Conservation (phyloP, 2,888 invertebrate genomes). For the Melanargia galathea region DNA sequence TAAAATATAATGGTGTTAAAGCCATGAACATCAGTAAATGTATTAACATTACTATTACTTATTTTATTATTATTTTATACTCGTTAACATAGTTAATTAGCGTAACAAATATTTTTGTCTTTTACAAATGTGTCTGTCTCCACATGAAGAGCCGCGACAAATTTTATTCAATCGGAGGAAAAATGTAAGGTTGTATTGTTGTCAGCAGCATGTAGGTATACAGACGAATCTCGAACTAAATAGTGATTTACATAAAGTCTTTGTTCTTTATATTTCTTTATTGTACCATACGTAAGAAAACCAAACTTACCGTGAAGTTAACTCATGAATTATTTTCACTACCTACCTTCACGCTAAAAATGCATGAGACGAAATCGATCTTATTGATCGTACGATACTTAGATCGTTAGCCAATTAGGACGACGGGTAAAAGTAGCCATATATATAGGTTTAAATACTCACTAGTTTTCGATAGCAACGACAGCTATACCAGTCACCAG, state of each 20-base stretch:
- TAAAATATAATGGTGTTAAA: too few relatives aligned
- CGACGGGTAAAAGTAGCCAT: too few relatives aligned
- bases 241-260: slow-evolving; percentile 11
- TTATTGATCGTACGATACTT: too few relatives aligned
- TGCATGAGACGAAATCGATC: too few relatives aligned
- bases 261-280: slow-evolving; percentile 5
- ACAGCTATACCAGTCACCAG: slow-evolving; percentile 93
- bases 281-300: not conserved
- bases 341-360: too few relatives aligned
- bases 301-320: not conserved
- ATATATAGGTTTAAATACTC: slow-evolving; percentile 59
- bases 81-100: not conserved
- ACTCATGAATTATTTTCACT: too few relatives aligned
- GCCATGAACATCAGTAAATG: not conserved
- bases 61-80: not conserved
- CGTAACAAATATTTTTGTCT: not conserved
- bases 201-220: not conserved
- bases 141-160: too few relatives aligned
- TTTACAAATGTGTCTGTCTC: too few relatives aligned
- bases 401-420: too few relatives aligned
- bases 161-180: not conserved
- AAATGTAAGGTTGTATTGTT: not conserved
- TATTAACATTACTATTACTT: too few relatives aligned
- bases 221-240: not conserved
- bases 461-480: slow-evolving; percentile 92